Evolutionary conservation across 2,888 invertebrate genomes (phyloP).

Genomic region (Ophion costatus): DNA sequence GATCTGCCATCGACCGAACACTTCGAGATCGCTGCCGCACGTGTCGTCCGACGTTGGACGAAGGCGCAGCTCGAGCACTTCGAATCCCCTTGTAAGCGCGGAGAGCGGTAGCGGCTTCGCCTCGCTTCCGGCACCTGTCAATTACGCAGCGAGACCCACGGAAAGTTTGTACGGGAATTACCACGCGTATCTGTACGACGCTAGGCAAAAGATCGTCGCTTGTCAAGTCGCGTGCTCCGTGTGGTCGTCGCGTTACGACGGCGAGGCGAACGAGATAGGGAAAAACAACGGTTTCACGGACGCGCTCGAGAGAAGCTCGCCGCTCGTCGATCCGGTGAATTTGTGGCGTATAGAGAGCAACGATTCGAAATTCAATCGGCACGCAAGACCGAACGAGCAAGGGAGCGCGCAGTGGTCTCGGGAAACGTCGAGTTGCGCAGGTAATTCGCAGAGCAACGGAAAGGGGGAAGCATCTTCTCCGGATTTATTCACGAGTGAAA

Average conservation of each 20-base stretch:
- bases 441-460: constrained; percentile 29
- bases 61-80: constrained; percentile 48
- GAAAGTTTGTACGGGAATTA: constrained; percentile 92
- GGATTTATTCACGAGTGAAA: neutral
- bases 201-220: constrained; percentile 90
- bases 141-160: constrained; percentile 69
- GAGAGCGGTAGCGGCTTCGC: constrained; percentile 65
- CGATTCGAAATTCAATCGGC: constrained; percentile 41
- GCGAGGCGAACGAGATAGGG: constrained; percentile 84
- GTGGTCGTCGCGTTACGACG: constrained; percentile 93
- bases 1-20: constrained; percentile 44
- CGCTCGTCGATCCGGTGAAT: constrained; percentile 64
- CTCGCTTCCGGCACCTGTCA: constrained; percentile 73
- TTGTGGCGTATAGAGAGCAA: constrained; percentile 69
- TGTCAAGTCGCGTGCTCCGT: constrained; percentile 90
- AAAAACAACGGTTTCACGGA: constrained; percentile 76
- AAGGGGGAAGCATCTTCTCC: constrained; percentile 42
- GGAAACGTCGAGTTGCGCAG: constrained; percentile 1
- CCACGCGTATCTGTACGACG: constrained; percentile 94
- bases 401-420: constrained; percentile 9
- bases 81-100: constrained; percentile 16
- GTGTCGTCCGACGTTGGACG: constrained; percentile 65
- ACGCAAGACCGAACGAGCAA: constrained; percentile 4
- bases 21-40: constrained; percentile 72
- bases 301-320: constrained; percentile 73